Base-by-base conservation (phyloP, 2,797 vertebrate genomes). In the Anas georgica region DNA sequence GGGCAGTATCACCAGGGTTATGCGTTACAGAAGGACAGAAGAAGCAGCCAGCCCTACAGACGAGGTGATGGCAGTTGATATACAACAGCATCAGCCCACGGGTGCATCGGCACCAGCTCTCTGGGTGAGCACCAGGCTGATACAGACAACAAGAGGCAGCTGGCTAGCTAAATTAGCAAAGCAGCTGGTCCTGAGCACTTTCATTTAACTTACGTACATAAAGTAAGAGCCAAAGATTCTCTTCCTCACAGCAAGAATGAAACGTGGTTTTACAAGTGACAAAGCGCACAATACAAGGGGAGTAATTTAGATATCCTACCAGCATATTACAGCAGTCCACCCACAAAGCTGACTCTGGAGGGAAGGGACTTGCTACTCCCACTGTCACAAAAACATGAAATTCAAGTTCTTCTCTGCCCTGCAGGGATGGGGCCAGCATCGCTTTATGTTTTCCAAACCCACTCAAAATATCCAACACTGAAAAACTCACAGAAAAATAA, bases 361-460 rank as follows among this genome's bases (percentile, higher is more conserved):
- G 35, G 25, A 52, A 83, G 69, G 66, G n/a, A 54, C 56, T 37
- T 4, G 3, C n/a, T 45, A 21, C 8, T 67, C 69, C n/a, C n/a
- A 16, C 54, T 23, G 70, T 11, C 3, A 45, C 17, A 48, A 37
- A 70, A 84, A 56, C 35, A 52, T 3, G 28, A 67, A 13, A 58
- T 22, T 25, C 3, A 9, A 39, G 52, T 28, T 70, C 23, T 43
- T 69, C 26, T 54, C 29, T 72, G 43, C 41, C 58, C 48, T 67
- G 41, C 11, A 31, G 69, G 52, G 37, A 70, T 17, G 22, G 31
- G 48, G 26, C 1, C 45, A 69, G 37, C 16, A 22, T 54, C 25
- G 48, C 45, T 59, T 22, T 22, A 6, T 1, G 0, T 69, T 64
- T 35, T 11, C 2, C 43, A 45, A 60, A 39, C 29, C 13, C 0